phyloP scores from a whole-genome alignment of 2,888 invertebrate genomes.

The Rhagonycha fulva region DNA sequence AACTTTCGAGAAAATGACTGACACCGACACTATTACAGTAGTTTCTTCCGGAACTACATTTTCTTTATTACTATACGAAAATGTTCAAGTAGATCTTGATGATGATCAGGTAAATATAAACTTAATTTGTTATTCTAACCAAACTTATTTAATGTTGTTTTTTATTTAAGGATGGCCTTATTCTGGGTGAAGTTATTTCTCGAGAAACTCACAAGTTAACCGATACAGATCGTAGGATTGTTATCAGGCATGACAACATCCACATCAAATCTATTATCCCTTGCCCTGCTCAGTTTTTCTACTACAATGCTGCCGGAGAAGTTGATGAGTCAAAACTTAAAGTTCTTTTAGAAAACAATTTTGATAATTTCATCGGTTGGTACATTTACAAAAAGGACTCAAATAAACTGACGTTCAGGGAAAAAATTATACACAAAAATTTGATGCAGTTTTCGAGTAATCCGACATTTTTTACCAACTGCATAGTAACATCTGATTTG shows the following conservation, averaged over 20 bases:
- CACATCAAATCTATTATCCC: constrained; percentile 65
- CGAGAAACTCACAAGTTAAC: constrained; percentile 70
- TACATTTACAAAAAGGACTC: constrained; percentile 60
- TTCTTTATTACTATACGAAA: constrained; percentile 70
- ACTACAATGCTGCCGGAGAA: constrained; percentile 63
- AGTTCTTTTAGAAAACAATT: constrained; percentile 59
- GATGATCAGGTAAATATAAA: constrained; percentile 61
- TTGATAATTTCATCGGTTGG: constrained; percentile 69
- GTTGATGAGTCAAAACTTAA: constrained; percentile 61
- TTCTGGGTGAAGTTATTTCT: constrained; percentile 66
- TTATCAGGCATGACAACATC: constrained; percentile 64
- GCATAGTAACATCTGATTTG: constrained; percentile 61
- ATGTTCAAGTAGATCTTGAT: constrained; percentile 58
- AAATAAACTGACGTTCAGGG: constrained; percentile 64
- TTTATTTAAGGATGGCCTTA: constrained; percentile 63
- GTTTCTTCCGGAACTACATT: constrained; percentile 63
- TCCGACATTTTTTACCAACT: constrained; percentile 63
- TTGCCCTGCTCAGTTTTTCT: constrained; percentile 61
- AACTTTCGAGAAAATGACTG: constrained; percentile 42
- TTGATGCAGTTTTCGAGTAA: constrained; percentile 63
- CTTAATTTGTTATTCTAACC: not conserved
- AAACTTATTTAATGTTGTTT: not conserved
- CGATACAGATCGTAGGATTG: constrained; percentile 67
- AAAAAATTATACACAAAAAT: constrained; percentile 66
- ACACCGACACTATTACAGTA: constrained; percentile 45